phyloP scores from a whole-genome alignment of 2,797 vertebrate species.

The Syncerus caffer region DNA sequence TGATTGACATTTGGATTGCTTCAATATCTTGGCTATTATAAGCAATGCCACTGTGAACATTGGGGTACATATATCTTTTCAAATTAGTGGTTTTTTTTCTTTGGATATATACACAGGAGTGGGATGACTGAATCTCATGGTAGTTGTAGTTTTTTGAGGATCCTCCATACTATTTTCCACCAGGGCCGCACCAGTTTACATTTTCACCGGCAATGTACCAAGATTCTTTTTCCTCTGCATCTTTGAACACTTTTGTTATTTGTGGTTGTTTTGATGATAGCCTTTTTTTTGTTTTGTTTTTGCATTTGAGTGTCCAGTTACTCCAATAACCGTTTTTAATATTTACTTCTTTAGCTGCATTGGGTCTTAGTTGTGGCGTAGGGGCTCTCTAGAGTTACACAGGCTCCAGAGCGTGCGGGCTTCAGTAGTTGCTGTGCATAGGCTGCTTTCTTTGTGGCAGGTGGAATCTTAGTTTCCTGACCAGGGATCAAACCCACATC shows the following conservation, averaged over 20 bases:
- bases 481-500: background rate
- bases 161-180: background rate
- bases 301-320: background rate
- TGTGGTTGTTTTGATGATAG: background rate
- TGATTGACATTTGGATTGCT: background rate
- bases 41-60: background rate
- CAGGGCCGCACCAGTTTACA: background rate
- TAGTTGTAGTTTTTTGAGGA: background rate
- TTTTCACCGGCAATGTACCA: background rate
- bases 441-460: background rate
- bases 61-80: background rate
- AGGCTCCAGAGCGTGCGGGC: background rate
- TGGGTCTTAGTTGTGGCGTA: background rate
- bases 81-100: background rate
- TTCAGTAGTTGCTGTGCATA: background rate
- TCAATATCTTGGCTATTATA: background rate
- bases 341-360: background rate
- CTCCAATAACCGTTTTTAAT: background rate
- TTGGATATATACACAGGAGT: background rate
- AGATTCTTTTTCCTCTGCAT: background rate
- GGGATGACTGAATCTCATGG: background rate
- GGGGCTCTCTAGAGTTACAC: background rate
- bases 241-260: background rate
- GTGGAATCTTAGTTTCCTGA: background rate
- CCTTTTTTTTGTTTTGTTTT: background rate